Conservation (phyloP, 2,888 invertebrate species). For the Agrochola macilenta region DNA sequence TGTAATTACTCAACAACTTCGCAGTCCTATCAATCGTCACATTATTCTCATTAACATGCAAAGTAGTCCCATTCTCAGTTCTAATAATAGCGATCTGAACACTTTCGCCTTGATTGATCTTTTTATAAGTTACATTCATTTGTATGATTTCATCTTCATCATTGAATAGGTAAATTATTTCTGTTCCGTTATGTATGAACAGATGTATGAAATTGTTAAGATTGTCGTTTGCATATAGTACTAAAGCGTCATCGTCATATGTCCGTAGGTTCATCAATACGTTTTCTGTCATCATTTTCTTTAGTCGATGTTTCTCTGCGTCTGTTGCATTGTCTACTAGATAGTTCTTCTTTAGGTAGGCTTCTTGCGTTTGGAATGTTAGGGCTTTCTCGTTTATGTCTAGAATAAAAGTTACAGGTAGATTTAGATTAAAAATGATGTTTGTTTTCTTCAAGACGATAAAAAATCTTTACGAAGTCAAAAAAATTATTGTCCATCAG, state of each 20-base stretch:
- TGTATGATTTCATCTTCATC: conserved; percentile 94
- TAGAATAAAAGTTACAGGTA: conserved; percentile 77
- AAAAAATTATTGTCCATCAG: no score
- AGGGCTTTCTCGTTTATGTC: conserved; percentile 97
- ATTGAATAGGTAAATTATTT: conserved; percentile 96
- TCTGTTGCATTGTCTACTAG: conserved; percentile 92
- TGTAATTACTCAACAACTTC: conserved; percentile 93
- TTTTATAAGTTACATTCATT: conserved; percentile 94
- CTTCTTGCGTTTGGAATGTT: conserved; percentile 95
- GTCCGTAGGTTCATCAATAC: conserved; percentile 97
- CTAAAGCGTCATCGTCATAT: conserved; percentile 94
- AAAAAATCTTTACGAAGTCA: no score
- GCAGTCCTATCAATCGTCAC: conserved; percentile 93
- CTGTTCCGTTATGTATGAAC: conserved; percentile 94
- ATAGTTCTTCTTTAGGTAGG: conserved; percentile 95
- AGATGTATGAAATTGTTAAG: conserved; percentile 98
- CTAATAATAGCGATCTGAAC: conserved; percentile 97
- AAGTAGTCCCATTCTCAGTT: conserved; percentile 92
- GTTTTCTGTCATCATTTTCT: conserved; percentile 94
- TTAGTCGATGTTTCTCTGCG: conserved; percentile 91
- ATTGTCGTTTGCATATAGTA: conserved; percentile 97
- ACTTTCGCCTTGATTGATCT: conserved; percentile 95
- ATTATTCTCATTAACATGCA: conserved; percentile 95
- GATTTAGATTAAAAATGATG: not conserved
- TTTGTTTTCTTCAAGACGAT: not conserved